Percentiles rank a stretch among this genome's conserved stretches.
phyloP scores from a whole-genome alignment of 2,113 vertebrate species.

The Osmerus mordax region DNA sequence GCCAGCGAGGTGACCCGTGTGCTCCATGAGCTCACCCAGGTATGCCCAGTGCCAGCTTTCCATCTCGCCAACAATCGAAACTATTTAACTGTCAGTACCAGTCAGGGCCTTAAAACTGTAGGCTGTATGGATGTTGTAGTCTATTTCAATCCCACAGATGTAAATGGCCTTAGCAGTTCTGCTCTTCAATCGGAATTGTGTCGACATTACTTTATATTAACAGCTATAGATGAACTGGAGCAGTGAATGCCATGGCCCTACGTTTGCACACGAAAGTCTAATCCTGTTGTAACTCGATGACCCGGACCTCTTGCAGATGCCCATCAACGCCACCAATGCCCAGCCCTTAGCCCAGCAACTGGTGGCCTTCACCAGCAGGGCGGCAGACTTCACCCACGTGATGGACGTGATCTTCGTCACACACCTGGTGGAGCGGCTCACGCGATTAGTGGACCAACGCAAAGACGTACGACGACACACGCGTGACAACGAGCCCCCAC shows the following conservation, averaged over 20 bases:
- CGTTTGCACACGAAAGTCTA: too few relatives aligned
- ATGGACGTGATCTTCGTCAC: conserved; percentile 90
- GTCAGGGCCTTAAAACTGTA: neutral
- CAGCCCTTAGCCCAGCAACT: conserved; percentile 80
- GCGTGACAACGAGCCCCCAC: neutral
- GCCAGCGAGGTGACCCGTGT: conserved; percentile 81
- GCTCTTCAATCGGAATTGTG: neutral
- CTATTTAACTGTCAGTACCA: neutral
- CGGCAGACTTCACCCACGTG: conserved; percentile 80
- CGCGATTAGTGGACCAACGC: conserved; percentile 75
- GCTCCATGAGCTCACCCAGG: conserved; percentile 86
- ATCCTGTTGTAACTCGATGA: neutral
- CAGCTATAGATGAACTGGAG: neutral
- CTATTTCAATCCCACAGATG: neutral
- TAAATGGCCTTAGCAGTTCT: neutral
- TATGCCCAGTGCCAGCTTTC: conserved; percentile 42
- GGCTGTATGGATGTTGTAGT: neutral
- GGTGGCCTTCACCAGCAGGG: conserved; percentile 78
- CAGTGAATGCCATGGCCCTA: neutral
- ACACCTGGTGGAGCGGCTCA: conserved; percentile 84
- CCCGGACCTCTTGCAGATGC: conserved; percentile 69
- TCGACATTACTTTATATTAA: neutral
- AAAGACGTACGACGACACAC: conserved; percentile 71
- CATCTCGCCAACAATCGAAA: neutral
- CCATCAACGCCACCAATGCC: conserved; percentile 79